Evolutionary conservation across 2,888 invertebrate species (phyloP), one percentile per base, ranked within the genome.

Genomic region (Chrysomela aeneicollis): DNA sequence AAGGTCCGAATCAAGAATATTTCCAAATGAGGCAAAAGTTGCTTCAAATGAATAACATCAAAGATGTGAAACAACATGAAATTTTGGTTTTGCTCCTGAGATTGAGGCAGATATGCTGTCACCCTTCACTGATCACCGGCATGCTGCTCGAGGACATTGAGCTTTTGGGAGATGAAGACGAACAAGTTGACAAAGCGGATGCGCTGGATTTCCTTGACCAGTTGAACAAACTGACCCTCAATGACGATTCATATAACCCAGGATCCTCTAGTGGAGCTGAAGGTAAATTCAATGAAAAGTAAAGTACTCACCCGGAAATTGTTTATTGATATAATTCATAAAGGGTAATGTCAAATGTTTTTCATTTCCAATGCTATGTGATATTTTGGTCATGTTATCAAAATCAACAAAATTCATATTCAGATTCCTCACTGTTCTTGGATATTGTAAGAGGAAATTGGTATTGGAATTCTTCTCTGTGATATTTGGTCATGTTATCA

Each of bases 41-140:
- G 79, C 82, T 88, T 22, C 85, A 85, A 22, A 74, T 89, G 61
- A 87, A 89, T 78, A 87, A 87, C 42, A 78, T 82, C 15, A 75
- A 76, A 49, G 80, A 83, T 61, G 81, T 88, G 3, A 85, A 85
- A 68, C 79, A 86, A 4, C 85, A 86, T 66, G 84, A 87, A 82
- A 92, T 95, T 80, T 83, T 98, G 70, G 92, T 95, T 0, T 84
- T 97, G 1, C 80, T 98, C 12, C 82, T 97, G 61, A 87, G 97
- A 10, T 82, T 98, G 64, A 86, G 97, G 0, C 97, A 98, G 80
- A 89, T 94, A 64, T 94, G 94, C 78, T 93, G 94, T 77, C 97
- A 97, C 84, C 92, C 96, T 26, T 90, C 91, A 0, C 86, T 98
- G 15, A 92, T 96, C 73, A 87, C 88, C 74, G 79, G 86, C 63